Percentiles rank a stretch among this genome's conserved stretches.
phyloP scores from a whole-genome alignment of 2,113 vertebrate genomes.

The Chiloscyllium plagiosum region DNA sequence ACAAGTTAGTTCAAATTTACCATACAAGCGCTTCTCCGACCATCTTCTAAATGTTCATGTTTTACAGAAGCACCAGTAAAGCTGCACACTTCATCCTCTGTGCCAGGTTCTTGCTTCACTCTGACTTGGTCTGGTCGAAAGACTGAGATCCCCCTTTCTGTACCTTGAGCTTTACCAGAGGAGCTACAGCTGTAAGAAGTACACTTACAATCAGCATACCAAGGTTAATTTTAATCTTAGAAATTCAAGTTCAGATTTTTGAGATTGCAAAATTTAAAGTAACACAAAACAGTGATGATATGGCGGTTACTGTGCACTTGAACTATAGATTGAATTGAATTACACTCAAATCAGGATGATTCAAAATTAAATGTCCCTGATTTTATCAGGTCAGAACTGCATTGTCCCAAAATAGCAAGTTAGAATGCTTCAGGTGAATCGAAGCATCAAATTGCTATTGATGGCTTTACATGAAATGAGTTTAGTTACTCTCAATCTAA shows the following conservation, averaged over 20 bases:
- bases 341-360: neutral
- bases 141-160: slow-evolving; percentile 57
- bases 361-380: neutral
- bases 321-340: neutral
- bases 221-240: neutral
- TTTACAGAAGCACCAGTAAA: slow-evolving; percentile 75
- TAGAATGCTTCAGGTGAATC: neutral
- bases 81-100: slow-evolving; percentile 74
- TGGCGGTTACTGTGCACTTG: neutral
- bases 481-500: neutral
- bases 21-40: slow-evolving; percentile 91
- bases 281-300: neutral
- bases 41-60: slow-evolving; percentile 77
- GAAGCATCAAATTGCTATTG: neutral
- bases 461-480: neutral
- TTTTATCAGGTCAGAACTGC: neutral
- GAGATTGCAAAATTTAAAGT: neutral
- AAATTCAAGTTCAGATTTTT: neutral
- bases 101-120: slow-evolving; percentile 90
- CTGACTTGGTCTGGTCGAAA: slow-evolving; percentile 74
- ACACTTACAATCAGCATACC: slow-evolving; percentile 6
- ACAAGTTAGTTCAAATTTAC: slow-evolving; percentile 51
- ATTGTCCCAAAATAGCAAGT: neutral
- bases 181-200: slow-evolving; percentile 73
- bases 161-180: slow-evolving; percentile 63